Evolutionary conservation across 1,140 invertebrate species (phyloP).

Genomic region (Drosophila orosa): DNA sequence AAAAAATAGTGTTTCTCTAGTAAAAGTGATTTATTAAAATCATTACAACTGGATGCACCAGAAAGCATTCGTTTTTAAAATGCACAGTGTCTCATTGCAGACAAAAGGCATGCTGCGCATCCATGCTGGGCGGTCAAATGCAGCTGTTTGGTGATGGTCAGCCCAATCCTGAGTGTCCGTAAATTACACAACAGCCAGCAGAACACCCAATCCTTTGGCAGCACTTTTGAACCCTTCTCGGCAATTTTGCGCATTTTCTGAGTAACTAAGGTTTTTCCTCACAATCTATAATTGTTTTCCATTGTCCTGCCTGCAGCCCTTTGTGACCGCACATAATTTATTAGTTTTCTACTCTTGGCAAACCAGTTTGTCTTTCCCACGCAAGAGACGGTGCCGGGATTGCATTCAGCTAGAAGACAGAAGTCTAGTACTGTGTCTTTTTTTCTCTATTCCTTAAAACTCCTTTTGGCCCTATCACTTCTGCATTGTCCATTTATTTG

Average conservation of each 20-base stretch:
- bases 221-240: conserved; percentile 24
- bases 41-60: conserved; percentile 19
- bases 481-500: conserved; percentile 5
- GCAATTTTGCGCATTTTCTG: conserved; percentile 47
- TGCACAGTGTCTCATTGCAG: conserved; percentile 36
- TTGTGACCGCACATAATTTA: conserved; percentile 67
- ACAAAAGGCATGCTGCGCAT: conserved; percentile 27
- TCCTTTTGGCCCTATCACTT: conserved; percentile 19
- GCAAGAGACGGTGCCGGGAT: conserved; percentile 39
- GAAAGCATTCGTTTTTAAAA: conserved; percentile 58
- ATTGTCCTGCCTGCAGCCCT: conserved; percentile 56
- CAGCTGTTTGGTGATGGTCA: conserved; percentile 67
- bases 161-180: conserved; percentile 29
- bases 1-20: background rate
- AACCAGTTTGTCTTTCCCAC: conserved; percentile 71
- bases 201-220: conserved; percentile 68
- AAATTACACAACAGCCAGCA: conserved; percentile 69
- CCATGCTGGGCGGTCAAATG: conserved; percentile 14
- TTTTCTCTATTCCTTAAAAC: background rate
- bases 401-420: conserved; percentile 12
- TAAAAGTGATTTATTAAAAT: background rate
- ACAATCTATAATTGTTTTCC: conserved; percentile 68
- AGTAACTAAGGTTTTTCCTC: conserved; percentile 13
- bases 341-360: conserved; percentile 39
- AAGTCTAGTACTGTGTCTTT: conserved; percentile 19